These are phyloP conservation scores for Drosophila takahashii DNA, from an alignment of 1,140 invertebrate genomes.

Conservation along the genomic window DNA sequence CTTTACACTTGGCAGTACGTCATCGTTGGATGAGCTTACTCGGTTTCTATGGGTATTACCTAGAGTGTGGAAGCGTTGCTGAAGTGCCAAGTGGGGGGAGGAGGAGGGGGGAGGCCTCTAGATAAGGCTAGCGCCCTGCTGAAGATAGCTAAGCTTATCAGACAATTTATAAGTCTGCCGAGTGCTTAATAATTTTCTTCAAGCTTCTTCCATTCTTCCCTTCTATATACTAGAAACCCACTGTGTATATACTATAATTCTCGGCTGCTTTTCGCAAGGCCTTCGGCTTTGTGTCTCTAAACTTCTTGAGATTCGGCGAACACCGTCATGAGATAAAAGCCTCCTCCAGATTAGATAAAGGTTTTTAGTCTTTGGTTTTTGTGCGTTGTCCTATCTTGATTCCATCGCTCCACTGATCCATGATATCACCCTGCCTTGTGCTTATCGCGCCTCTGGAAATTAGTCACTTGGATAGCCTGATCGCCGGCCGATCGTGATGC, in stretches of 20 bases:
- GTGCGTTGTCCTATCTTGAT: slow-evolving; percentile 6
- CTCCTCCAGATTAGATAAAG: slow-evolving; percentile 14
- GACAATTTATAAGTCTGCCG: slow-evolving; percentile 67
- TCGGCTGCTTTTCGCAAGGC: slow-evolving; percentile 29
- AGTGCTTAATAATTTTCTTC: slow-evolving; percentile 53
- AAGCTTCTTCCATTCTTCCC: slow-evolving; percentile 21
- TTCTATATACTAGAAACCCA: neutral
- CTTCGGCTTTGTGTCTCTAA: slow-evolving; percentile 24
- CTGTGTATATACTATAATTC: neutral
- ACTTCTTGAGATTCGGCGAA: slow-evolving; percentile 17
- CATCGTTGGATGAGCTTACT: slow-evolving; percentile 26
- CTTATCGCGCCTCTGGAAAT: slow-evolving; percentile 22
- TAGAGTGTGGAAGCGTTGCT: slow-evolving; percentile 33
- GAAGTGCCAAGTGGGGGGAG: neutral
- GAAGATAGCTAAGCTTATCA: slow-evolving; percentile 64
- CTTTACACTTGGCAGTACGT: slow-evolving; percentile 23
- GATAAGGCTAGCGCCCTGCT: slow-evolving; percentile 59
- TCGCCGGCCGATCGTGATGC: slow-evolving; percentile 37
- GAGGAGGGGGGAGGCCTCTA: slow-evolving; percentile 11
- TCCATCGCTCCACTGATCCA: slow-evolving; percentile 2
- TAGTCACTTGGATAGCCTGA: slow-evolving; percentile 39
- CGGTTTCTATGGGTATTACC: slow-evolving; percentile 52
- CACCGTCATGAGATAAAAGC: slow-evolving; percentile 27
- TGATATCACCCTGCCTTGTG: slow-evolving; percentile 18
- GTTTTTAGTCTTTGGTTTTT: neutral